phyloP scores from a whole-genome alignment of 2,113 vertebrate genomes.

The Columba livia region DNA sequence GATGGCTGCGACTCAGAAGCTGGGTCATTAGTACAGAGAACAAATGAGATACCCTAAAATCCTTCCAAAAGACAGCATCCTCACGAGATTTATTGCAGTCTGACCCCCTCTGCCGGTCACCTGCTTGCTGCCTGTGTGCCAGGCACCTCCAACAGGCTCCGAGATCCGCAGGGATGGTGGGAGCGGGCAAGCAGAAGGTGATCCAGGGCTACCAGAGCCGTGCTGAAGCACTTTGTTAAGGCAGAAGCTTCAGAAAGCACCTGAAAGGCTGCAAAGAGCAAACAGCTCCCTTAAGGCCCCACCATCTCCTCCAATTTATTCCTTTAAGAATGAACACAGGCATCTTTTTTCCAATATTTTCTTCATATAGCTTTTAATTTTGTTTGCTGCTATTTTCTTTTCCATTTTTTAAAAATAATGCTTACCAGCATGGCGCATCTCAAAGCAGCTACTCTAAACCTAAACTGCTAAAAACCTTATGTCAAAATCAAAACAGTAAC shows the following conservation, averaged over 20 bases:
- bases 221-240: not conserved
- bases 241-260: not conserved
- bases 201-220: not conserved
- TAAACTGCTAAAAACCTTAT: not conserved
- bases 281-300: not conserved
- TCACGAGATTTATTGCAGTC: not conserved
- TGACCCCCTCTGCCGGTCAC: slow-evolving; percentile 42
- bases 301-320: not conserved
- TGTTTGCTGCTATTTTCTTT: not conserved
- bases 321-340: not conserved
- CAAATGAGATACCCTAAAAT: not conserved
- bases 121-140: not conserved
- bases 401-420: not conserved
- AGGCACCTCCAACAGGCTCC: rapidly evolving
- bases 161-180: not conserved
- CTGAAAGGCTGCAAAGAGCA: not conserved
- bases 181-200: not conserved
- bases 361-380: not conserved
- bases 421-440: not conserved
- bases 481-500: not conserved
- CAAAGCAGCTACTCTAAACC: not conserved
- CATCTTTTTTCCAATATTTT: not conserved
- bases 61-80: not conserved
- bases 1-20: not conserved
- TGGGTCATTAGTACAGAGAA: not conserved